Percentiles rank a stretch among this genome's conserved stretches.
Evolutionary conservation across 2,888 invertebrate species (phyloP).

Genomic region (Clepsis dumicolana): DNA sequence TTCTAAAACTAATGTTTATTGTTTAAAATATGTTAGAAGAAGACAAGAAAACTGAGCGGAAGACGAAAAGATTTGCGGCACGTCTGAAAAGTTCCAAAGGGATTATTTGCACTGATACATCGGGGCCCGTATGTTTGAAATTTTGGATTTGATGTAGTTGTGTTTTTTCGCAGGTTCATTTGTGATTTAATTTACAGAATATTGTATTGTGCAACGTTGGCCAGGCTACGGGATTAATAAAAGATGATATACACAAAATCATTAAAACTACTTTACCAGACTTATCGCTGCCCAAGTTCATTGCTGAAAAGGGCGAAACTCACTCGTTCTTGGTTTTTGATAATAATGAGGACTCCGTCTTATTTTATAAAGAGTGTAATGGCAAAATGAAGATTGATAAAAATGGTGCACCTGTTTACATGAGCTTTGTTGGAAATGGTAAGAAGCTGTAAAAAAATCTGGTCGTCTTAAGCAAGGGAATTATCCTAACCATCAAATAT

Average conservation of each 20-base stretch:
- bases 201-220: constrained; percentile 95
- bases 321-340: constrained; percentile 91
- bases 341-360: constrained; percentile 77
- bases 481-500: too few relatives aligned
- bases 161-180: neutral
- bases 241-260: constrained; percentile 87
- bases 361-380: constrained; percentile 87
- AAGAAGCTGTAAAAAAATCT: constrained; percentile 56
- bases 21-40: constrained; percentile 58
- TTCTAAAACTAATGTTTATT: neutral
- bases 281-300: constrained; percentile 86
- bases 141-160: constrained; percentile 1
- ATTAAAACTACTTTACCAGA: constrained; percentile 81
- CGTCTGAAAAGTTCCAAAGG: constrained; percentile 69
- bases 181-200: constrained; percentile 81
- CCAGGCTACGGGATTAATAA: constrained; percentile 91
- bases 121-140: constrained; percentile 62
- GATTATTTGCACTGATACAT: constrained; percentile 61
- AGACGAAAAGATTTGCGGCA: constrained; percentile 72
- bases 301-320: constrained; percentile 92
- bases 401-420: constrained; percentile 87
- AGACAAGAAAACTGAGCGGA: constrained; percentile 67
- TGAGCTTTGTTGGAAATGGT: constrained; percentile 88
- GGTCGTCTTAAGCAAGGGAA: too few relatives aligned
- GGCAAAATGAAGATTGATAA: constrained; percentile 86